phyloP scores from a whole-genome alignment of 2,113 vertebrate species.

The Chloebia gouldiae region DNA sequence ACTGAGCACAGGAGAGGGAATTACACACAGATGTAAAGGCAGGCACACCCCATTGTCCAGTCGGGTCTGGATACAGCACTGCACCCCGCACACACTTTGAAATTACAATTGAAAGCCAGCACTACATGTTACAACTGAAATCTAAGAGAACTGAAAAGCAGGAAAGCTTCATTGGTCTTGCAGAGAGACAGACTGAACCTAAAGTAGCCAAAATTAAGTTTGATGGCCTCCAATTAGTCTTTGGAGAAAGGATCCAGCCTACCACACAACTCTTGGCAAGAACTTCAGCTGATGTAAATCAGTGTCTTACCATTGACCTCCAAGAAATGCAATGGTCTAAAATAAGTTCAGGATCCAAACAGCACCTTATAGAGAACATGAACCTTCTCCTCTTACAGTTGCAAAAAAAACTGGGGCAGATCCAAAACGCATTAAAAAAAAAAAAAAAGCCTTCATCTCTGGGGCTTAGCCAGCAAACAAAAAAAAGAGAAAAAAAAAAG shows the following conservation, averaged over 20 bases:
- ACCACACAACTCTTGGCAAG: slow-evolving; percentile 47
- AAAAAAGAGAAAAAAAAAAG: not conserved
- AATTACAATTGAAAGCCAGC: slow-evolving; percentile 36
- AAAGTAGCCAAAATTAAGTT: slow-evolving; percentile 57
- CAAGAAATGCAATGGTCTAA: slow-evolving; percentile 20
- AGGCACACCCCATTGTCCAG: slow-evolving; percentile 13
- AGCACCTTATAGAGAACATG: slow-evolving; percentile 40
- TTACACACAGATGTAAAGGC: slow-evolving; percentile 43
- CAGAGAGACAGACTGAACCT: slow-evolving; percentile 27
- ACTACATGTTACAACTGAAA: not conserved
- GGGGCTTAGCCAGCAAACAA: not conserved
- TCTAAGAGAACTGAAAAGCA: slow-evolving; percentile 36
- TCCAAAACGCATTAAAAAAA: not conserved
- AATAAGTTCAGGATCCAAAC: slow-evolving; percentile 41
- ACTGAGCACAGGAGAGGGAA: not conserved
- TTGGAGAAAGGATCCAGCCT: slow-evolving; percentile 44
- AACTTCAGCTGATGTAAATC: slow-evolving; percentile 53
- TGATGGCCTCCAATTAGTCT: slow-evolving; percentile 58
- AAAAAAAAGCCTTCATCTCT: not conserved
- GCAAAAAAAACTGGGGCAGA: not conserved
- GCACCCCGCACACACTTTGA: not conserved
- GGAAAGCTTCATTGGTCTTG: slow-evolving; percentile 23
- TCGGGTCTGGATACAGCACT: not conserved
- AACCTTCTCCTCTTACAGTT: slow-evolving; percentile 33
- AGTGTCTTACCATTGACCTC: slow-evolving; percentile 11